A percentile compares a stretch with the other conserved stretches of the same genome.
Conservation (phyloP, 2,113 vertebrate species). For the Microtus richardsoni region DNA sequence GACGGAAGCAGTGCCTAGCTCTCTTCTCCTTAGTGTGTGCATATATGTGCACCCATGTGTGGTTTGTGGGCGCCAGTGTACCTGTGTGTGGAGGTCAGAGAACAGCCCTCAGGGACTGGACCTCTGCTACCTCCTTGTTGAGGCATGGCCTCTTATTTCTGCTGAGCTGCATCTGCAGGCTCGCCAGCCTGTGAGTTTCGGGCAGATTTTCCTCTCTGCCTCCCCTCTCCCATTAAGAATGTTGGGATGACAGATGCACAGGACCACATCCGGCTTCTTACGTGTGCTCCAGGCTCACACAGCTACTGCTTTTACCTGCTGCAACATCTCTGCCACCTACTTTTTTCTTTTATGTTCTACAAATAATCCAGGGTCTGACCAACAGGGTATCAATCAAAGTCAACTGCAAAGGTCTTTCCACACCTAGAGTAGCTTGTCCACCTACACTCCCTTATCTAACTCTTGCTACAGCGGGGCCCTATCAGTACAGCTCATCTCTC, state of each 20-base stretch:
- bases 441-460: neutral
- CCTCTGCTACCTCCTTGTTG: too few relatives aligned
- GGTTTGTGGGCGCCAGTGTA: neutral
- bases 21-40: neutral
- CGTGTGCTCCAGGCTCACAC: neutral
- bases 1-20: neutral
- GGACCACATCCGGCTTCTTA: neutral
- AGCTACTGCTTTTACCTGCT: neutral
- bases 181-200: too few relatives aligned
- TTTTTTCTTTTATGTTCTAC: neutral
- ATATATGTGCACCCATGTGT: neutral
- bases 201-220: neutral
- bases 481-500: neutral
- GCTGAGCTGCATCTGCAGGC: neutral
- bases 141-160: neutral
- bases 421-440: neutral
- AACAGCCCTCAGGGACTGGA: neutral
- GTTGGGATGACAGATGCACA: neutral
- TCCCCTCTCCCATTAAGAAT: neutral
- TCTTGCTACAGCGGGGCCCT: neutral
- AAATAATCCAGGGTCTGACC: neutral
- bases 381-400: neutral
- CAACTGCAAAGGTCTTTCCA: neutral
- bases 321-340: neutral
- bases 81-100: neutral